Evolutionary conservation across 2,888 invertebrate species (phyloP).

Genomic region (Hypsopygia costalis): DNA sequence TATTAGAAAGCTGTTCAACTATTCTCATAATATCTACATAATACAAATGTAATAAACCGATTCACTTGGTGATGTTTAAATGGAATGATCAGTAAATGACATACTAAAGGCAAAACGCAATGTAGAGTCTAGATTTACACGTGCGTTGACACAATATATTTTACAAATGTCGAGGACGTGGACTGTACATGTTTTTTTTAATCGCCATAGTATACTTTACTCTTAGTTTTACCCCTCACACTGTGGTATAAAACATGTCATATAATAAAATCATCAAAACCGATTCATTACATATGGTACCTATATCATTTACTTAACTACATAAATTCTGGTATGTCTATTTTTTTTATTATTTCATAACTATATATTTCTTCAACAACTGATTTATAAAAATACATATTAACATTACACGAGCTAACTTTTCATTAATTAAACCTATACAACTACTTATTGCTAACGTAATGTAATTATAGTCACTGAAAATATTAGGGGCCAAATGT

Average conservation of each 20-base stretch:
- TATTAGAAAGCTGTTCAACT: background rate
- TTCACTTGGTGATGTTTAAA: slow-evolving; percentile 24
- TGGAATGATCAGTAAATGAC: slow-evolving; percentile 50
- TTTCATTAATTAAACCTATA: slow-evolving; percentile 35
- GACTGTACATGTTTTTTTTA: too few species aligned
- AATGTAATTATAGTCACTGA: slow-evolving; percentile 40
- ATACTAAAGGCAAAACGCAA: slow-evolving; percentile 27
- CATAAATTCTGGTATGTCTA: background rate
- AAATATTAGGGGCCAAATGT: slow-evolving; percentile 34
- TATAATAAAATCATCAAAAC: too few species aligned
- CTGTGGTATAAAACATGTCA: background rate
- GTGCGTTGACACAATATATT: too few species aligned
- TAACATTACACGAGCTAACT: slow-evolving; percentile 35
- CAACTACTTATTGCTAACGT: slow-evolving; percentile 52
- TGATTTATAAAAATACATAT: slow-evolving; percentile 26
- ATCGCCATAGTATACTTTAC: too few species aligned
- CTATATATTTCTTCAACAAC: slow-evolving; percentile 22
- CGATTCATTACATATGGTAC: too few species aligned
- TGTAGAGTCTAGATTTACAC: too few species aligned
- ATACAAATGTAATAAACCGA: slow-evolving; percentile 4
- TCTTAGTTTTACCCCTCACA: too few species aligned
- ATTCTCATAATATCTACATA: background rate
- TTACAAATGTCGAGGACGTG: too few species aligned
- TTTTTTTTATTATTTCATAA: background rate
- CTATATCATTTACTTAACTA: background rate